These are phyloP conservation scores for Octodon degus DNA, from an alignment of 2,113 vertebrate species.

Conservation along the genomic window DNA sequence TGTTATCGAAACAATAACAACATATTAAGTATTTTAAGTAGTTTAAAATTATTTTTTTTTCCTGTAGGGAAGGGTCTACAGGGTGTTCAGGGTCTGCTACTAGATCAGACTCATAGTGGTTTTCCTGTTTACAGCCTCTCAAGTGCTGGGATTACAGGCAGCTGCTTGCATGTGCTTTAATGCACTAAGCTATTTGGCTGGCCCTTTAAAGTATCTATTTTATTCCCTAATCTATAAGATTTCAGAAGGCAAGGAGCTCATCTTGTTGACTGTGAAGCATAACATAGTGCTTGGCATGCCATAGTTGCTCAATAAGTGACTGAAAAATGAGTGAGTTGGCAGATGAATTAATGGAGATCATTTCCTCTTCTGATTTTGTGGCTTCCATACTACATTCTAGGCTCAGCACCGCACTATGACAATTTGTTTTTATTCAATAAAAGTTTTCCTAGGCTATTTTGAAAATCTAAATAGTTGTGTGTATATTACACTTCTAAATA, in stretches of 20 bases:
- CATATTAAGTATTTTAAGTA: too few species aligned
- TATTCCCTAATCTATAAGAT: neutral
- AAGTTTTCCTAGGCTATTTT: neutral
- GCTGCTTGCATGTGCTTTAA: too few species aligned
- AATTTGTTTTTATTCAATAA: conserved; percentile 28
- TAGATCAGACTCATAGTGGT: too few species aligned
- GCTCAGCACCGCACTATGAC: neutral
- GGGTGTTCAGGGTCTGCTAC: too few species aligned
- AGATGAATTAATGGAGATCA: neutral
- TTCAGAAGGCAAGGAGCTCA: neutral
- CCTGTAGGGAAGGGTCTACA: too few species aligned
- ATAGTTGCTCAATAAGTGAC: neutral
- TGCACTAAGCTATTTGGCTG: too few species aligned
- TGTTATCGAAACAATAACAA: too few species aligned
- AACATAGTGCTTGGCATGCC: neutral
- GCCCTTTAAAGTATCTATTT: neutral
- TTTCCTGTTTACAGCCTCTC: too few species aligned
- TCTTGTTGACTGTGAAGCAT: neutral
- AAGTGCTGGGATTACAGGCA: too few species aligned
- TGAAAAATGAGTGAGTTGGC: neutral
- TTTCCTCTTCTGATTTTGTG: neutral
- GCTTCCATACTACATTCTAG: neutral
- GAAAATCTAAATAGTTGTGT: neutral
- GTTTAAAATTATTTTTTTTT: too few species aligned
- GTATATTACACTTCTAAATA: neutral